Evolutionary conservation across 2,113 vertebrate species (phyloP).

Genomic region (Lepus europaeus): DNA sequence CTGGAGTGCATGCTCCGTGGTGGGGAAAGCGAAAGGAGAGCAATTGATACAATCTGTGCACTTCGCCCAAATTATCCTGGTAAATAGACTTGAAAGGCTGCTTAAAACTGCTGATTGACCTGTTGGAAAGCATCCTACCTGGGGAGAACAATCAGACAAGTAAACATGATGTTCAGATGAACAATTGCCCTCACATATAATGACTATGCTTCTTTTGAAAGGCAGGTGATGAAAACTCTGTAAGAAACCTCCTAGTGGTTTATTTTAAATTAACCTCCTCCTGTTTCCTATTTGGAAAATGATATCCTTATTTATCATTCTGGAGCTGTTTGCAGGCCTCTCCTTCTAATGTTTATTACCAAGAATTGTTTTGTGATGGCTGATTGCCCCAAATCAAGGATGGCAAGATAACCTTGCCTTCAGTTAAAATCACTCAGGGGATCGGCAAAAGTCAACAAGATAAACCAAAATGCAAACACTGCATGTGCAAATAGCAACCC

Average conservation of each 20-base stretch:
- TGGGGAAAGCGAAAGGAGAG: neutral
- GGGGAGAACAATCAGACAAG: constrained; percentile 74
- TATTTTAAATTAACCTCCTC: constrained; percentile 80
- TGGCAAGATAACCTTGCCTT: constrained; percentile 83
- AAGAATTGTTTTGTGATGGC: constrained; percentile 85
- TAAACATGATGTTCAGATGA: constrained; percentile 66
- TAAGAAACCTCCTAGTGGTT: constrained; percentile 67
- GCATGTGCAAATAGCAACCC: constrained; percentile 61
- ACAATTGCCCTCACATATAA: constrained; percentile 50
- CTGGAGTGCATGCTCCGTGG: neutral
- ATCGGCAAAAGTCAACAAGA: constrained; percentile 75
- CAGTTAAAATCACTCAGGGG: constrained; percentile 72
- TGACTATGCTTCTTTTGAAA: constrained; percentile 69
- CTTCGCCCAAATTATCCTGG: constrained; percentile 62
- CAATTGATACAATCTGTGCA: constrained; percentile 37
- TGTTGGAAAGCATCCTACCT: constrained; percentile 65
- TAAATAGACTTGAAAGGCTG: constrained; percentile 61
- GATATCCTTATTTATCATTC: constrained; percentile 83
- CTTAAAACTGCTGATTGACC: constrained; percentile 68
- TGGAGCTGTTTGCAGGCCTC: constrained; percentile 81
- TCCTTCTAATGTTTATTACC: constrained; percentile 83
- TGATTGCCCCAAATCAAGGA: constrained; percentile 85
- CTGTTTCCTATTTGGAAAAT: constrained; percentile 77
- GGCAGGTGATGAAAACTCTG: constrained; percentile 66
- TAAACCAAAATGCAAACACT: constrained; percentile 75